These are phyloP conservation scores for Cryptotermes secundus DNA, from an alignment of 1,140 invertebrate species.

Conservation along the genomic window DNA sequence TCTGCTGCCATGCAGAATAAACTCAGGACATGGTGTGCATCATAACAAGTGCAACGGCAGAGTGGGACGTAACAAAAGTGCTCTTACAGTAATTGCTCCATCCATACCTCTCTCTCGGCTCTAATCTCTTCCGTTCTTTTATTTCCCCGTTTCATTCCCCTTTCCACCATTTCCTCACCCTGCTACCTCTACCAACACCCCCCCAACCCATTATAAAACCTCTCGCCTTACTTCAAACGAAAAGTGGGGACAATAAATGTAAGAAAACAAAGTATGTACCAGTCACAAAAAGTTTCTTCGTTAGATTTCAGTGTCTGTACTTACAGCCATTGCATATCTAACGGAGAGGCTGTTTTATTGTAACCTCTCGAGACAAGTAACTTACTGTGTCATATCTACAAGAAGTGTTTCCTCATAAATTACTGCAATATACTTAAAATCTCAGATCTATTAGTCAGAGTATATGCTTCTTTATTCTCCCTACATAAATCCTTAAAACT, in stretches of 20 bases:
- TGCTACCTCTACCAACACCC: background rate
- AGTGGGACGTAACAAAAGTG: background rate
- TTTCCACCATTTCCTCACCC: background rate
- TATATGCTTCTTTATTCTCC: background rate
- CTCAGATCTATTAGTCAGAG: background rate
- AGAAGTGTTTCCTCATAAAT: background rate
- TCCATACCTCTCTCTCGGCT: background rate
- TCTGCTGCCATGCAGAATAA: background rate
- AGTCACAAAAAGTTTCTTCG: background rate
- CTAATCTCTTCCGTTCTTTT: background rate
- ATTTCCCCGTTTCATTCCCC: conserved; percentile 3
- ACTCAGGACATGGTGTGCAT: background rate
- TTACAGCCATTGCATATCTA: background rate
- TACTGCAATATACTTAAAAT: background rate
- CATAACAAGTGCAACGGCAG: conserved; percentile 10
- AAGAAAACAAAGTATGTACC: conserved; percentile 9
- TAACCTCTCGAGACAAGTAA: background rate
- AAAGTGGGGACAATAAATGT: conserved; percentile 11
- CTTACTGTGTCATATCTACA: background rate
- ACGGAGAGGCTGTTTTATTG: background rate
- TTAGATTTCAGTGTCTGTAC: background rate
- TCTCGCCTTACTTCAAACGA: background rate
- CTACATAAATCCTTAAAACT: background rate
- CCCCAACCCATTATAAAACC: background rate
- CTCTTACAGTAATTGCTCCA: conserved; percentile 8